Percentiles rank a stretch among this genome's conserved stretches.
Evolutionary conservation across 2,797 vertebrate species (phyloP).

Genomic region (Synaphobranchus kaupii): DNA sequence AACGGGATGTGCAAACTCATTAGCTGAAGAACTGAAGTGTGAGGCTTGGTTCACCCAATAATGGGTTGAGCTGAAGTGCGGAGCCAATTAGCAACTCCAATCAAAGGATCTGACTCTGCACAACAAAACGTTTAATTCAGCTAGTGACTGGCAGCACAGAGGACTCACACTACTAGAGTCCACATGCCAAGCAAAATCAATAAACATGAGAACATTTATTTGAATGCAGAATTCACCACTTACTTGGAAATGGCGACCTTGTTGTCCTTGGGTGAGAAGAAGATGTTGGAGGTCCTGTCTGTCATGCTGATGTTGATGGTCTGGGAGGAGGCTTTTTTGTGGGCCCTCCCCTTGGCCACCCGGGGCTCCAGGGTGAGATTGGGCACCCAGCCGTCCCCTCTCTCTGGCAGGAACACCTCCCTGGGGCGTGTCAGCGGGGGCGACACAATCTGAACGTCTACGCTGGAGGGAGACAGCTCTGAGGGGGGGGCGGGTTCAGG

Average conservation of each 20-base stretch:
- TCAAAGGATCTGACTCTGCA: background rate
- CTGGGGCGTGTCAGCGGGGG: conserved; percentile 55
- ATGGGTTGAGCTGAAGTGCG: background rate
- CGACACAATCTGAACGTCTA: conserved; percentile 22
- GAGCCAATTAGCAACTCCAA: background rate
- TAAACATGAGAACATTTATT: background rate
- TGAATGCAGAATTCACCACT: conserved; percentile 63
- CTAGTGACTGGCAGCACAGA: background rate
- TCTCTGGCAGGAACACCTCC: conserved; percentile 66
- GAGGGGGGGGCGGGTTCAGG: conserved; percentile 51
- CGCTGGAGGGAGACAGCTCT: conserved; percentile 24
- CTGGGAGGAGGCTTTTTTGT: conserved; percentile 65
- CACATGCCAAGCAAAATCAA: background rate
- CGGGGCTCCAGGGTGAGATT: conserved; percentile 75
- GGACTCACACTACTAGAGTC: background rate
- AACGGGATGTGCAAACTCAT: background rate
- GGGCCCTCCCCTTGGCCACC: conserved; percentile 62
- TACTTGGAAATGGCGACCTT: conserved; percentile 78
- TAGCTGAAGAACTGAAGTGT: background rate
- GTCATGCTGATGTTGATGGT: conserved; percentile 62
- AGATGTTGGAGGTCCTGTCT: conserved; percentile 74
- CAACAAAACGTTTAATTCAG: too few relatives aligned
- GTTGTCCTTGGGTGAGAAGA: conserved; percentile 85
- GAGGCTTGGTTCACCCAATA: background rate
- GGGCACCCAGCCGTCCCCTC: conserved; percentile 73